Conservation (phyloP, 2,797 vertebrate species). For the Epinephelus awoara region DNA sequence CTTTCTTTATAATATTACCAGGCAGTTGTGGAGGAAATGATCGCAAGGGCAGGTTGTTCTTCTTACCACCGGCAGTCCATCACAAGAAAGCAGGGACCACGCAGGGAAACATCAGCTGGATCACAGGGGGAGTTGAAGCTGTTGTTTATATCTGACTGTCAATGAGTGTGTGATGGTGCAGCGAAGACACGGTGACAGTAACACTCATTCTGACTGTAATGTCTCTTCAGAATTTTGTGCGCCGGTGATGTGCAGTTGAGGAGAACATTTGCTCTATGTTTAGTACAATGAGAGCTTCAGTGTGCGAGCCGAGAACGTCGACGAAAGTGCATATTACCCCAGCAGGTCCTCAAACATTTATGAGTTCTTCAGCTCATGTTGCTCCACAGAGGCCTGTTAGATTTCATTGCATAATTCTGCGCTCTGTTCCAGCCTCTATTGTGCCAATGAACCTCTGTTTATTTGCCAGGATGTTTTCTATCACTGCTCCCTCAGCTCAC, state of each 20-base stretch:
- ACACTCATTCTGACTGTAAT: slow-evolving; percentile 11
- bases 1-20: slow-evolving; percentile 64
- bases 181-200: slow-evolving; percentile 11
- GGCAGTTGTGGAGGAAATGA: slow-evolving; percentile 51
- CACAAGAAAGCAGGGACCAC: slow-evolving; percentile 32
- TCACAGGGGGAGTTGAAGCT: slow-evolving; percentile 4
- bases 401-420: slow-evolving; percentile 80
- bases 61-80: slow-evolving; percentile 46
- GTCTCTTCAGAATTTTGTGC: slow-evolving; percentile 36
- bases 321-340: slow-evolving; percentile 69
- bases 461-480: slow-evolving; percentile 75
- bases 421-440: slow-evolving; percentile 61
- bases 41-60: slow-evolving; percentile 49
- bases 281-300: slow-evolving; percentile 50
- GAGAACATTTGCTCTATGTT: slow-evolving; percentile 47
- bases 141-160: slow-evolving; percentile 28
- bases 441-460: slow-evolving; percentile 72
- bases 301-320: slow-evolving; percentile 58
- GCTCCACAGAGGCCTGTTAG: slow-evolving; percentile 78
- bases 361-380: slow-evolving; percentile 81
- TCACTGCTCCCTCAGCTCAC: slow-evolving; percentile 63
- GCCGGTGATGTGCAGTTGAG: slow-evolving; percentile 22
- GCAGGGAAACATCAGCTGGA: slow-evolving; percentile 7
- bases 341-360: slow-evolving; percentile 86
- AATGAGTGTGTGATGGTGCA: background rate